Conservation (phyloP, 2,113 vertebrate species). For the Eleginops maclovinus region DNA sequence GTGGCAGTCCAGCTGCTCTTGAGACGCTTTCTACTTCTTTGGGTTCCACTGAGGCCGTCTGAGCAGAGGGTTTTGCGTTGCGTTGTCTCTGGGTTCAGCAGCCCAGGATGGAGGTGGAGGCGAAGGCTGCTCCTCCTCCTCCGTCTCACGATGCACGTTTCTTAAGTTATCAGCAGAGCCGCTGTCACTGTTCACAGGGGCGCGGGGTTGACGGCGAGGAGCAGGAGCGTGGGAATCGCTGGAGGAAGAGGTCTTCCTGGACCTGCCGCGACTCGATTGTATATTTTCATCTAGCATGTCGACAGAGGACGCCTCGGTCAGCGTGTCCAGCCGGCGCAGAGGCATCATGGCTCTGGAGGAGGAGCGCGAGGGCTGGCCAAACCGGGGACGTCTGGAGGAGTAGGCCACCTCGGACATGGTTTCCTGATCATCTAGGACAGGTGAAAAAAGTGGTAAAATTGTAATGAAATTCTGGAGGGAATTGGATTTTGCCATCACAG, state of each 20-base stretch:
- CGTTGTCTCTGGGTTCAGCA: conserved; percentile 56
- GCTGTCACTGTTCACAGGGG: not conserved
- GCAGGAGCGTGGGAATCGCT: conserved; percentile 14
- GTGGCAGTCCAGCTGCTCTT: conserved; percentile 33
- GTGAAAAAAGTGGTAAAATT: not conserved
- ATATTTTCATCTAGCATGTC: conserved; percentile 56
- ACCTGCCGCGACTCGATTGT: not conserved
- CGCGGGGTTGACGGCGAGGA: conserved; percentile 8
- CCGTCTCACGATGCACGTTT: conserved; percentile 14
- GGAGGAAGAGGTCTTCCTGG: conserved; percentile 57
- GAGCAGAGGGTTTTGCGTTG: conserved; percentile 69
- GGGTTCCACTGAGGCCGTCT: conserved; percentile 76
- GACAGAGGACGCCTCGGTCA: conserved; percentile 63
- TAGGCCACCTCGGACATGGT: conserved; percentile 67
- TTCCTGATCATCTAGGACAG: conserved; percentile 68
- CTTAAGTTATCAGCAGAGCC: conserved; percentile 19
- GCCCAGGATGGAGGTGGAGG: conserved; percentile 53
- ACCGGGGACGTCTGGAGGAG: conserved; percentile 54
- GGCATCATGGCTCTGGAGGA: conserved; percentile 73
- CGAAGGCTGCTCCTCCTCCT: conserved; percentile 13
- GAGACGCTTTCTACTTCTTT: conserved; percentile 34
- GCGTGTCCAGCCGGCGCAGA: conserved; percentile 68
- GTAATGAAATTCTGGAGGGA: not conserved
- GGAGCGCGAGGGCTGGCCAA: conserved; percentile 33
- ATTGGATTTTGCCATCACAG: not conserved